These are phyloP conservation scores for Lepus americanus DNA, from an alignment of 2,113 vertebrate genomes.

Conservation along the genomic window DNA sequence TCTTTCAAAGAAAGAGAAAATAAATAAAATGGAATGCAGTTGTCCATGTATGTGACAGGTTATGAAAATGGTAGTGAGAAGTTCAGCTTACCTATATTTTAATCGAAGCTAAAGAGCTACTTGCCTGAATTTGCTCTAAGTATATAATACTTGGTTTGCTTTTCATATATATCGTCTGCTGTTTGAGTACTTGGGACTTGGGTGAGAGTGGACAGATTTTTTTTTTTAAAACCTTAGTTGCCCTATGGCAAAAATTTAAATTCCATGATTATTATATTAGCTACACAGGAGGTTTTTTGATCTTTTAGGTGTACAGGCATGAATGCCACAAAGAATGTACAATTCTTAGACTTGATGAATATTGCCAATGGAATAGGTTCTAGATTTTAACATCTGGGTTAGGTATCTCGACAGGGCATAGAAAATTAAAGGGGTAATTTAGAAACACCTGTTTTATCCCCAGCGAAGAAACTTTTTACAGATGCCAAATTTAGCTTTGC, in stretches of 20 bases:
- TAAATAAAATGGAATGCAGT: constrained; percentile 18
- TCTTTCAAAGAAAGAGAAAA: constrained; percentile 6
- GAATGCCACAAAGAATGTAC: neutral
- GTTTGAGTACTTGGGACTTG: neutral
- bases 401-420: neutral
- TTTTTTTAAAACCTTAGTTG: neutral
- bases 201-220: constrained; percentile 15
- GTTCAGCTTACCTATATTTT: constrained; percentile 45
- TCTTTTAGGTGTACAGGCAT: neutral
- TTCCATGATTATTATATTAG: neutral
- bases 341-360: constrained; percentile 38
- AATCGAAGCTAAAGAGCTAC: neutral
- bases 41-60: neutral
- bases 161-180: neutral
- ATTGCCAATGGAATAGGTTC: constrained; percentile 6
- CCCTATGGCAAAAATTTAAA: constrained; percentile 5
- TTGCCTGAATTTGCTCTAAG: neutral
- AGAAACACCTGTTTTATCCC: neutral
- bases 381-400: constrained; percentile 12
- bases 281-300: constrained; percentile 8
- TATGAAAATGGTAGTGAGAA: constrained; percentile 33
- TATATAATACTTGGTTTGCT: neutral
- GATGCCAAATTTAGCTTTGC: neutral
- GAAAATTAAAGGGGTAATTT: neutral
- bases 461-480: constrained; percentile 21